Evolutionary conservation across 2,797 vertebrate species (phyloP).

Genomic region (Sciurus vulgaris): DNA sequence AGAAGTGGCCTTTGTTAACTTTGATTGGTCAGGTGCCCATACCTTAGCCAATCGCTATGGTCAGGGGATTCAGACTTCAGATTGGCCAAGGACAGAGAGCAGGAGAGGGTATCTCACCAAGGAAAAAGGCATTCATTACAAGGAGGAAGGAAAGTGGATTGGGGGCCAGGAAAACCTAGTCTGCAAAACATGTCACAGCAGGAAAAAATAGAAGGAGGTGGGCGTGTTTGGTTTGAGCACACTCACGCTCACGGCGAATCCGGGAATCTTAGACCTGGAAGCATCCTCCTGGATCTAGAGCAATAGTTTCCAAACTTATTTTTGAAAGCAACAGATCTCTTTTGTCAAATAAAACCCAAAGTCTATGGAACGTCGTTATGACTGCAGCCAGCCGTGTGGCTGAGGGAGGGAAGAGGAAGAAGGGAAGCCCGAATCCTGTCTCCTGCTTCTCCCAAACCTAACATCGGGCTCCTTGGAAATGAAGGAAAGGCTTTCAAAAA

Average conservation of each 20-base stretch:
- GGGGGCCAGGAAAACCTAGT: not conserved
- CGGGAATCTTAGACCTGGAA: not conserved
- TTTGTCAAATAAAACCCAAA: constrained; percentile 4
- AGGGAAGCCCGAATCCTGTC: fast-evolving
- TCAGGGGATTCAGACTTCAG: not conserved
- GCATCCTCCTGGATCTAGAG: not conserved
- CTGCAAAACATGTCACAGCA: not conserved
- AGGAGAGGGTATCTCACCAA: not conserved
- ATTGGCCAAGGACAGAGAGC: not conserved
- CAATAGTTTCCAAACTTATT: not conserved
- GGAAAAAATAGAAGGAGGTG: not conserved
- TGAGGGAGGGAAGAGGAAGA: not conserved
- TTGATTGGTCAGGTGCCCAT: not conserved
- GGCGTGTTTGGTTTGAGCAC: not conserved
- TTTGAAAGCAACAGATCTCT: not conserved
- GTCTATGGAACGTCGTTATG: not conserved
- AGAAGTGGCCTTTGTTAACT: not conserved
- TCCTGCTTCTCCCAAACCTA: not conserved
- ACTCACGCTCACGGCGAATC: not conserved
- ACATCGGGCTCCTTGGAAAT: not conserved
- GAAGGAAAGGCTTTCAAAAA: not conserved
- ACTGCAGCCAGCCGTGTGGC: not conserved
- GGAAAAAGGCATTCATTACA: not conserved
- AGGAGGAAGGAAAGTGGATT: not conserved
- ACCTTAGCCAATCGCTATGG: not conserved